Evolutionary conservation across 2,113 vertebrate species (phyloP), one percentile per base, ranked within the genome.

Genomic region (Hoplias malabaricus): DNA sequence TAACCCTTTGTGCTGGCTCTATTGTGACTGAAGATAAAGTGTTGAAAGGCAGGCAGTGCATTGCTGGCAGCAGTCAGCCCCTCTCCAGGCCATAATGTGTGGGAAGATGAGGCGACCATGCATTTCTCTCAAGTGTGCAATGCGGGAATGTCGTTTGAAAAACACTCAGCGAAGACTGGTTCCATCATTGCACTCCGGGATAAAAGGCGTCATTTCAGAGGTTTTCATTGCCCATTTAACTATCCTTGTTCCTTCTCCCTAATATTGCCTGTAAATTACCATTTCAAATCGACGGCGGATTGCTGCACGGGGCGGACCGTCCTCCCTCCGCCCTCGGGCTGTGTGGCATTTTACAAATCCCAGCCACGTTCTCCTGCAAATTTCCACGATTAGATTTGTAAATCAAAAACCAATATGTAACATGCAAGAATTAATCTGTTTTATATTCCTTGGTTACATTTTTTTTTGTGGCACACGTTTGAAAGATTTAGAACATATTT

Each of bases 401-500:
- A 98, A 96, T 96, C 95, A 95, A 96, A 96, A 97, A 94, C 93
- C 93, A 95, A 96, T 96, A 95, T 95, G 94, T 94, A 95, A 96
- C 94, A 94, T 94, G 91, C 89, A 94, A 93, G 91, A 97, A 96
- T 96, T 96, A 95, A 99, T 98, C 94, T 95, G 92, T 97, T 98
- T 96, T 95, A 95, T 96, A 95, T 98, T 95, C 94, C 94, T 95
- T 94, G 96, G 96, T 96, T 98, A 96, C 94, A 96, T 97, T 97
- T 96, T 97, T 96, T 91, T 69, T 94, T 90, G 90, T 91, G 92
- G 92, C 93, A 92, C 92, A 95, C 94, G 96, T 96, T 97, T 94
- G 94, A 94, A 96, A 98, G 96, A 98, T 98, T 98, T 96, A 98
- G 94, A 96, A 96, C 90, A 94, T 95, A 98, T 99, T 98, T 98